A percentile compares a stretch with the other conserved stretches of the same genome.
phyloP scores from a whole-genome alignment of 1,140 invertebrate species.

The Drepana arcuata region DNA sequence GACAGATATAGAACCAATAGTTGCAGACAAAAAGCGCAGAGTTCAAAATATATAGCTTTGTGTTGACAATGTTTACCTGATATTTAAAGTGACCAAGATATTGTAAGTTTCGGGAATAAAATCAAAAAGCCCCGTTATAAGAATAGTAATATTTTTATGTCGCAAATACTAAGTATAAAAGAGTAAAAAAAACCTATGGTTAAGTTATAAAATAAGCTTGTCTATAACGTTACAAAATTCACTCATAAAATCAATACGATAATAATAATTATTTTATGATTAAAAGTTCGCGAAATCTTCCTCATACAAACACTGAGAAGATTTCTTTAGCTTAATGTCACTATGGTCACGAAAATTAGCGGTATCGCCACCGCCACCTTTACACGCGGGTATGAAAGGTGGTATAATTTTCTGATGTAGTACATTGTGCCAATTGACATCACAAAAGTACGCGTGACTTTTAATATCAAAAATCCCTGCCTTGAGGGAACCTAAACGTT shows the following conservation, averaged over 20 bases:
- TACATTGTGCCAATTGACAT: conserved; percentile 86
- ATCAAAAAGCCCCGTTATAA: too few relatives aligned
- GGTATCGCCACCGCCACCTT: conserved; percentile 76
- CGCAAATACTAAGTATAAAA: too few relatives aligned
- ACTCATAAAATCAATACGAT: conserved; percentile 1
- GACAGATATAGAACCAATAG: too few relatives aligned
- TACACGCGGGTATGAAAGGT: conserved; percentile 82
- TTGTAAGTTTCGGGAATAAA: too few relatives aligned
- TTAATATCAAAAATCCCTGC: conserved; percentile 81
- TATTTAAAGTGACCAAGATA: too few relatives aligned
- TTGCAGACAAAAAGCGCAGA: too few relatives aligned
- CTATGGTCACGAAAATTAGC: conserved; percentile 80
- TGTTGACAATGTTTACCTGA: too few relatives aligned
- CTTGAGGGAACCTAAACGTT: conserved; percentile 90
- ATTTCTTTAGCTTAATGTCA: conserved; percentile 36
- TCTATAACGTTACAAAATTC: too few relatives aligned
- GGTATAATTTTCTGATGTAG: conserved; percentile 85
- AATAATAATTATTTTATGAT: conserved; percentile 5
- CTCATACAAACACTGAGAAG: conserved; percentile 38
- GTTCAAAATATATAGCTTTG: too few relatives aligned
- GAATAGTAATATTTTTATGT: too few relatives aligned
- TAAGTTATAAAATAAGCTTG: too few relatives aligned
- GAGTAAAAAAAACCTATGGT: too few relatives aligned
- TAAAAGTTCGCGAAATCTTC: conserved; percentile 65
- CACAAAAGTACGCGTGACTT: conserved; percentile 78